Base-by-base conservation (phyloP, 1,140 invertebrate species). In the Matsumurasca onukii region DNA sequence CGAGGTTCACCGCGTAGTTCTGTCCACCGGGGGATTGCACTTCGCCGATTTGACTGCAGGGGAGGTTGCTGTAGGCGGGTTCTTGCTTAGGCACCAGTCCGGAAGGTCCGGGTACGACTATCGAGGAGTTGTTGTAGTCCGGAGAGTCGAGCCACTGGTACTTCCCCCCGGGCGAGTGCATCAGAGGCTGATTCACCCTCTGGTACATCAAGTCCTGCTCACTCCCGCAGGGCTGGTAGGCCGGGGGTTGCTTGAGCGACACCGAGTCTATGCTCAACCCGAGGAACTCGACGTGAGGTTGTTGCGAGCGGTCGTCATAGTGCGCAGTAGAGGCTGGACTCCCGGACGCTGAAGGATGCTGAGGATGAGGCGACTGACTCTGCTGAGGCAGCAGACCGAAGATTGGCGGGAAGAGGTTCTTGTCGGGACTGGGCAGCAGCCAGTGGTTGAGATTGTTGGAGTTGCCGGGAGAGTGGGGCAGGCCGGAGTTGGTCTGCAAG, bases 41-140 rank as follows among this genome's bases (percentile, higher is more conserved):
- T 20, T 76, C 76, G 48, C 69, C 20, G n/a, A 63, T 20, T 66
- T 31, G 70, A 52, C 55, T 68, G 68, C 71, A 69, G 1, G 52
- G 73, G 73, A 70, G 76, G 72, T 65, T 75, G 75, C 39, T 76
- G 78, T 48, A 71, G 75, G 75, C 45, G 66, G 88, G 85, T 74
- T 93, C 91, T 72, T 92, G 91, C 77, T 93, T 92, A 57, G 89
- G 87, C 55, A 86, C 81, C n/a, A 89, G 75, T 63, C 85, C 81
- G 2, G 82, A 82, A 31, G 82, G 80, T 17, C 83, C 82, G 20
- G 83, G 81, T 17, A 81, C 81, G 22, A 74, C 68, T 5, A 55
- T 52, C n/a, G 70, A 68, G 0, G 34, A 29, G 75, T 72, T 81
- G 74, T 67, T 77, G 75, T 86, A 86, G 66, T 86, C 84, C 22